phyloP scores from a whole-genome alignment of 2,113 vertebrate species.

The Phalacrocorax pelagicus region DNA sequence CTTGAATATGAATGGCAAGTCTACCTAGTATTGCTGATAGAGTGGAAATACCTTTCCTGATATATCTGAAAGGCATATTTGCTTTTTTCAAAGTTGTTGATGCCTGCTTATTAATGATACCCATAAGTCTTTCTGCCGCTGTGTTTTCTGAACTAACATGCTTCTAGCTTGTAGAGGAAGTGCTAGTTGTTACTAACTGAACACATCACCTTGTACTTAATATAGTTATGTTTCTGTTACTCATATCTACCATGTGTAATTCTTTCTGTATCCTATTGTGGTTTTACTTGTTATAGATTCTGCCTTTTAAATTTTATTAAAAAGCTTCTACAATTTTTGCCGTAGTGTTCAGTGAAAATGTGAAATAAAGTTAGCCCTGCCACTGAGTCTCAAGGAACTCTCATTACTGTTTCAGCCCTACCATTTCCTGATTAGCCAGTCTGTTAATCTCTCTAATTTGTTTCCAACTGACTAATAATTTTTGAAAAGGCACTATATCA shows the following conservation, averaged over 20 bases:
- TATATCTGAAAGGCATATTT: neutral
- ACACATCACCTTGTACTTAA: neutral
- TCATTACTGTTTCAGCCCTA: neutral
- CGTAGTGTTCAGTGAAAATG: neutral
- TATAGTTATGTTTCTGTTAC: neutral
- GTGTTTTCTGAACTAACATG: neutral
- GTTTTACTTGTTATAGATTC: neutral
- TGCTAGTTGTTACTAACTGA: neutral
- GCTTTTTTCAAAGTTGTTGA: neutral
- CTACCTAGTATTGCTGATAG: neutral
- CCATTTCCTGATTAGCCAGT: conserved; percentile 7
- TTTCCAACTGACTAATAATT: neutral
- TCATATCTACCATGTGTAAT: neutral
- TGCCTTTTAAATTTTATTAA: neutral
- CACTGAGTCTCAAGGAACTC: neutral
- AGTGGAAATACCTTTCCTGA: neutral
- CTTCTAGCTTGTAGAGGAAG: neutral
- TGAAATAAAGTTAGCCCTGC: neutral
- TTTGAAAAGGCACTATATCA: neutral
- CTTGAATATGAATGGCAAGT: neutral
- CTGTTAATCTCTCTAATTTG: conserved; percentile 8
- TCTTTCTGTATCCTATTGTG: neutral
- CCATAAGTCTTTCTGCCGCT: neutral
- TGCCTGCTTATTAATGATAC: neutral
- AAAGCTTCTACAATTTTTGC: neutral